Conservation (phyloP, 1,140 invertebrate species). For the Drosophila kikkawai region DNA sequence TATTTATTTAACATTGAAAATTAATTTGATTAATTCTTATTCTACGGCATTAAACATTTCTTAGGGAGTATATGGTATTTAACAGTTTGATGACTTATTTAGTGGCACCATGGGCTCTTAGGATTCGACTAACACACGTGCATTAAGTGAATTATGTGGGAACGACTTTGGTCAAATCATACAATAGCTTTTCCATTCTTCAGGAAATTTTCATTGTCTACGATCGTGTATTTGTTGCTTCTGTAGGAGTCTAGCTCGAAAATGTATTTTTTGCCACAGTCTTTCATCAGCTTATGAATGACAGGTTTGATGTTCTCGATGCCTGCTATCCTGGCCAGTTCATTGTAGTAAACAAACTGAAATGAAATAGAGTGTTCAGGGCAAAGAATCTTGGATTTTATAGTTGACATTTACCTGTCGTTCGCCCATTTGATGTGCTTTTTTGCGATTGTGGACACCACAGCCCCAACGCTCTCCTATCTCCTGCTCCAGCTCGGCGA, state of each 20-base stretch:
- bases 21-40: not conserved
- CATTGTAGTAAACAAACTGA: slow-evolving; percentile 90
- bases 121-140: slow-evolving; percentile 14
- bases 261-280: slow-evolving; percentile 88
- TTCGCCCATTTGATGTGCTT: slow-evolving; percentile 92
- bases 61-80: not conserved
- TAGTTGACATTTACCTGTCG: slow-evolving; percentile 86
- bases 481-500: slow-evolving; percentile 88
- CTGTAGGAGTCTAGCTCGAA: slow-evolving; percentile 88
- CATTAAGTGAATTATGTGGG: not conserved
- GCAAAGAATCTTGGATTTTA: not conserved
- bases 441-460: slow-evolving; percentile 87
- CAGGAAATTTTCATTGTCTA: slow-evolving; percentile 88
- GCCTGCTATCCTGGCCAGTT: slow-evolving; percentile 88
- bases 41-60: slow-evolving; percentile 1
- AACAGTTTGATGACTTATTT: slow-evolving; percentile 4
- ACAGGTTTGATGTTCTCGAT: slow-evolving; percentile 88
- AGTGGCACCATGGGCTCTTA: not conserved
- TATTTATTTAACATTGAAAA: slow-evolving; percentile 4
- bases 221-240: slow-evolving; percentile 87
- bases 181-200: slow-evolving; percentile 51
- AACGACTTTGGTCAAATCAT: not conserved
- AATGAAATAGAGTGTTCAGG: not conserved
- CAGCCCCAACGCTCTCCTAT: slow-evolving; percentile 86
- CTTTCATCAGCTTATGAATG: slow-evolving; percentile 89